Conservation (phyloP, 2,888 invertebrate species). For the Plebejus melissa region DNA sequence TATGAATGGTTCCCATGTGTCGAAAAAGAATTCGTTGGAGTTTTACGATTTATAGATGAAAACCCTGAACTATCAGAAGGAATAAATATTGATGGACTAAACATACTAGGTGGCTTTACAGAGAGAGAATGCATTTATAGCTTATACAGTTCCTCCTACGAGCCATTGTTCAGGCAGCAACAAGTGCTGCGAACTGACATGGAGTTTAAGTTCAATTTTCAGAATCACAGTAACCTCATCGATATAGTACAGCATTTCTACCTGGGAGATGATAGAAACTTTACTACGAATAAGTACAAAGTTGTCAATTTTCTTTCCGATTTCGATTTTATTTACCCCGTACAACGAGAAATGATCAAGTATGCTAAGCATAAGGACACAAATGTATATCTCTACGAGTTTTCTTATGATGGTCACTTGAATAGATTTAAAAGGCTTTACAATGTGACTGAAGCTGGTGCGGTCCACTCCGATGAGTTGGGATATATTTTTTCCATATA, state of each 20-base stretch:
- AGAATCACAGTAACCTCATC: constrained; percentile 30
- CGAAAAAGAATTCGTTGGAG: constrained; percentile 5
- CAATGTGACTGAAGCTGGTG: constrained; percentile 37
- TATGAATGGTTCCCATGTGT: not conserved
- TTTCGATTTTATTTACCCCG: constrained; percentile 46
- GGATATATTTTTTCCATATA: constrained; percentile 46
- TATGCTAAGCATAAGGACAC: constrained; percentile 38
- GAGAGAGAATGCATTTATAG: not conserved
- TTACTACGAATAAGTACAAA: constrained; percentile 33
- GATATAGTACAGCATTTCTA: constrained; percentile 33
- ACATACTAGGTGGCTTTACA: constrained; percentile 10
- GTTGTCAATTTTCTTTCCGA: constrained; percentile 51
- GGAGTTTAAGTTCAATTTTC: constrained; percentile 29
- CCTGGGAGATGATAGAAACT: constrained; percentile 33
- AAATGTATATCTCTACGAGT: constrained; percentile 45
- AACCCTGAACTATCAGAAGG: constrained; percentile 5
- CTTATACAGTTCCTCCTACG: constrained; percentile 3
- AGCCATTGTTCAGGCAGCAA: not conserved
- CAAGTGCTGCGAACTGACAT: constrained; percentile 13
- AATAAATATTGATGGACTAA: constrained; percentile 1
- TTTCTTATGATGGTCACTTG: constrained; percentile 45
- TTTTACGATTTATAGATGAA: not conserved
- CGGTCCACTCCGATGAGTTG: constrained; percentile 47
- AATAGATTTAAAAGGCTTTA: constrained; percentile 35
- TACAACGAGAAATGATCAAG: constrained; percentile 43